Base-by-base conservation (phyloP, 2,113 vertebrate genomes). In the Oceanodroma tethys region DNA sequence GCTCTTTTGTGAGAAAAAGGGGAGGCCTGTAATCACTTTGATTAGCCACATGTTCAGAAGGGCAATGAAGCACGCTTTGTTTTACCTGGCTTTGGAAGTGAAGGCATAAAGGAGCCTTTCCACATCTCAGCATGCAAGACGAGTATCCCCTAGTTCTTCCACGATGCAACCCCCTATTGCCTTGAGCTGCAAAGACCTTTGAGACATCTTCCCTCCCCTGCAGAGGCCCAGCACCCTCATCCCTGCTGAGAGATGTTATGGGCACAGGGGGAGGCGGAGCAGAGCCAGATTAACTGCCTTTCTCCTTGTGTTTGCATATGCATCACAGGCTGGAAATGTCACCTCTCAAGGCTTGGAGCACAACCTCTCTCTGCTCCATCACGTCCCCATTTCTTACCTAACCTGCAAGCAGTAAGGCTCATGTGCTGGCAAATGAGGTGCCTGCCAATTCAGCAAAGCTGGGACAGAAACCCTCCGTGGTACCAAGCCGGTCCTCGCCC, bases 101-200 rank as follows among this genome's bases (percentile, higher is more conserved):
- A 63, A 65, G 63, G 32, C 18, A 6, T n/a, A 27, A 86, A 70
- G 40, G 43, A 74, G 32, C 43, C 10, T 66, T 86, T 36, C 32
- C 13, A 3, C 16, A 9, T 25, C 36, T 30, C 8, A 1, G 32
- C 26, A 23, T 3, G 10, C 4, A 21, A 36, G 40, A 30, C 0
- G 1, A 55, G 13, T 3, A 4, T 47, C 25, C 23, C 21, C 19
- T 20, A 5, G 30, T 3, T 56, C 59, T 48, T 59, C 26, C 36
- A 20, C n/a, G 38, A 10, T 52, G 43, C 21, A 9, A 7, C 11
- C 7, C 11, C 30, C 8, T 9, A 5, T 22, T 60, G 26, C 78
- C 15, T 55, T 17, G 48, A 40, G n/a, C 48, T 68, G 86, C 48
- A 65, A 17, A 73, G 66, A 16, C 7, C 43, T 65, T 38, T 53